Evolutionary conservation across 1,140 invertebrate species (phyloP).

Genomic region (Druon quercuslanigerum): DNA sequence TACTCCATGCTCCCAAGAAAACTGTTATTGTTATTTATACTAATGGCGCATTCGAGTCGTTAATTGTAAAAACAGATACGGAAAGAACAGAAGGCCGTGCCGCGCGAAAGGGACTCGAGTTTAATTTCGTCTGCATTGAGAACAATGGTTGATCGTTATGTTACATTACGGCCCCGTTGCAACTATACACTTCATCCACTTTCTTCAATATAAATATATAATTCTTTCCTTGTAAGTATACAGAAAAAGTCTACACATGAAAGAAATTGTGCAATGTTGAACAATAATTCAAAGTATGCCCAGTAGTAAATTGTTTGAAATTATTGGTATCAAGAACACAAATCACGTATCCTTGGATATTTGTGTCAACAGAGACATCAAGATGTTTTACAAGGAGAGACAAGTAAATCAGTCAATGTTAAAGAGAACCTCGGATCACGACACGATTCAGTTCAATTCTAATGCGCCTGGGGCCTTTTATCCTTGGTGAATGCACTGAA

Average conservation of each 20-base stretch:
- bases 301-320: too few species aligned
- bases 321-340: slow-evolving; percentile 47
- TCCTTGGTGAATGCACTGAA: slow-evolving; percentile 45
- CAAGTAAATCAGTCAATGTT: slow-evolving; percentile 11
- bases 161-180: too few species aligned
- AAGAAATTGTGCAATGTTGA: too few species aligned
- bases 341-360: slow-evolving; percentile 42
- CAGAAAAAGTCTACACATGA: too few species aligned
- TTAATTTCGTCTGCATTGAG: not conserved
- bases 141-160: not conserved
- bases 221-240: too few species aligned
- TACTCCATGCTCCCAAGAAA: slow-evolving; percentile 49
- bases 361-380: slow-evolving; percentile 8
- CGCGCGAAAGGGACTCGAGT: not conserved
- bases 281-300: too few species aligned
- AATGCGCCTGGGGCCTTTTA: slow-evolving; percentile 48
- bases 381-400: slow-evolving; percentile 16
- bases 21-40: slow-evolving; percentile 58
- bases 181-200: too few species aligned
- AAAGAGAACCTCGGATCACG: slow-evolving; percentile 32
- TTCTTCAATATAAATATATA: too few species aligned
- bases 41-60: slow-evolving; percentile 53
- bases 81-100: not conserved
- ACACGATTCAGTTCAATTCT: slow-evolving; percentile 61
- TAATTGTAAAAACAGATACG: slow-evolving; percentile 50